Conservation (phyloP, 1,140 invertebrate genomes). For the Lucilia cuprina region DNA sequence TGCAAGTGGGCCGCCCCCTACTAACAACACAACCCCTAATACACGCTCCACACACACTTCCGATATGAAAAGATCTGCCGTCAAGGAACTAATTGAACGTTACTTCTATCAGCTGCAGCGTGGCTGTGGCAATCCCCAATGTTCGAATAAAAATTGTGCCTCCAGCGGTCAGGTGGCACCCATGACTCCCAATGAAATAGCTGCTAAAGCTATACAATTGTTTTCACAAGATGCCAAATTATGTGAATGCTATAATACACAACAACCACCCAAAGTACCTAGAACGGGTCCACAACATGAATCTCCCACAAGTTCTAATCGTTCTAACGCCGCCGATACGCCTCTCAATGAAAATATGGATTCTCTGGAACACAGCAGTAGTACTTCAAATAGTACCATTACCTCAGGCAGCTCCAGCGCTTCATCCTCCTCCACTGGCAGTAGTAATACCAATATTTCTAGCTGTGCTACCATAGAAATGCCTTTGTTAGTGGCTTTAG, state of each 20-base stretch:
- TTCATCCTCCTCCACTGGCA: constrained; percentile 28
- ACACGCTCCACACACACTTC: constrained; percentile 52
- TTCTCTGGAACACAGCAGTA: constrained; percentile 39
- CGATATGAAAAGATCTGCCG: constrained; percentile 87
- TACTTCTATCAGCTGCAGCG: constrained; percentile 92
- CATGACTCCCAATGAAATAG: constrained; percentile 86
- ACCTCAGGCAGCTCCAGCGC: constrained; percentile 40
- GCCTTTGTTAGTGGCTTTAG: constrained; percentile 18
- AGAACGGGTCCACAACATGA: constrained; percentile 33
- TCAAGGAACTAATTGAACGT: constrained; percentile 86
- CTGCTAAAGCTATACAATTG: constrained; percentile 83
- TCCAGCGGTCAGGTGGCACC: constrained; percentile 85
- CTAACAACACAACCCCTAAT: neutral
- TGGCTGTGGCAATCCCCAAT: constrained; percentile 86
- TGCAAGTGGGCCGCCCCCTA: neutral
- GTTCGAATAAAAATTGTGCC: constrained; percentile 86
- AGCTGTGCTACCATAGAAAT: constrained; percentile 31
- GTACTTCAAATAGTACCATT: constrained; percentile 45
- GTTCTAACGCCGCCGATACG: constrained; percentile 9
- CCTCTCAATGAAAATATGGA: constrained; percentile 50
- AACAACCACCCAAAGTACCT: constrained; percentile 74
- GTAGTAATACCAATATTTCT: constrained; percentile 33
- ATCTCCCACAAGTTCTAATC: constrained; percentile 35
- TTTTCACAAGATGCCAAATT: constrained; percentile 84
- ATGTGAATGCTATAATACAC: constrained; percentile 69